Percentiles rank a stretch among this genome's conserved stretches.
phyloP scores from a whole-genome alignment of 2,797 vertebrate genomes.

The Propithecus deckenii region DNA sequence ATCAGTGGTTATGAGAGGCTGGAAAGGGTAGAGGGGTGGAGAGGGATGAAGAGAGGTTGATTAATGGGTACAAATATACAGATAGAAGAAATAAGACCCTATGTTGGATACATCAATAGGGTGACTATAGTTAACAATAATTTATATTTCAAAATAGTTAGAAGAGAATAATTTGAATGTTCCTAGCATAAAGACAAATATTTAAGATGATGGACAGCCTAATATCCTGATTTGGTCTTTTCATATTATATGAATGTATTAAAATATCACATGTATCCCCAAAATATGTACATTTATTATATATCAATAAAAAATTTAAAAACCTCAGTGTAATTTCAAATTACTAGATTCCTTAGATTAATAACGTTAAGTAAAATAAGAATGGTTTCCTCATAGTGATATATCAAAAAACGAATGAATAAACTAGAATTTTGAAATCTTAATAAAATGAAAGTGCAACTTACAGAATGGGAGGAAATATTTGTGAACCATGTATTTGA shows the following conservation, averaged over 20 bases:
- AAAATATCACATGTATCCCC: not conserved
- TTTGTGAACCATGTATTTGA: not conserved
- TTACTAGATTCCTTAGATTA: not conserved
- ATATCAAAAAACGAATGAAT: not conserved
- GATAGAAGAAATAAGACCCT: not conserved
- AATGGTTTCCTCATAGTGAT: not conserved
- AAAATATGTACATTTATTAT: not conserved
- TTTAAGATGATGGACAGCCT: not conserved
- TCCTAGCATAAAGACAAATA: not conserved
- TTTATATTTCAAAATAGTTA: not conserved
- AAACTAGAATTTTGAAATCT: not conserved
- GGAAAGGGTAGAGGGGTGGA: not conserved
- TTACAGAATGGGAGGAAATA: not conserved
- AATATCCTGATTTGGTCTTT: not conserved
- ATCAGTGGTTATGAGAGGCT: not conserved
- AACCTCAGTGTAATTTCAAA: not conserved
- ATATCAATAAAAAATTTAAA: not conserved
- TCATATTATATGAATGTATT: not conserved
- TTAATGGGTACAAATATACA: not conserved
- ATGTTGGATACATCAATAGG: not conserved
- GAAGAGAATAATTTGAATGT: not conserved
- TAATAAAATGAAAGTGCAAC: not conserved
- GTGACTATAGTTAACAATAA: not conserved
- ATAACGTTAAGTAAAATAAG: not conserved
- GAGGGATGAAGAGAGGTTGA: not conserved